These are phyloP conservation scores for Eupithecia dodoneata DNA, from an alignment of 2,888 invertebrate species.

Conservation along the genomic window DNA sequence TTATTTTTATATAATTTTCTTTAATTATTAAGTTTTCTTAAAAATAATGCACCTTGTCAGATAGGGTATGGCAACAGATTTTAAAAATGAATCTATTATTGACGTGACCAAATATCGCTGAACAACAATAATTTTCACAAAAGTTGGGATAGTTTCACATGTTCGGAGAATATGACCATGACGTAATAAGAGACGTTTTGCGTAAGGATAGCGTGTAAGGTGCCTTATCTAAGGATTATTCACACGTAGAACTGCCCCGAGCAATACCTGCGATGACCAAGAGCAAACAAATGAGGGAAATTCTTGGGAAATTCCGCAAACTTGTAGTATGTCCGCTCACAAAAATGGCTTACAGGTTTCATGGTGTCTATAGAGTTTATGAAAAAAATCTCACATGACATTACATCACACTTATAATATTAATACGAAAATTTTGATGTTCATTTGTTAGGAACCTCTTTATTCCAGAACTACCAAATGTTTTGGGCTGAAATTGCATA, in stretches of 20 bases:
- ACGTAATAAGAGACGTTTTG: conserved; percentile 26
- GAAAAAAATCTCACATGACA: not conserved
- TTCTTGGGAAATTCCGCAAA: not conserved
- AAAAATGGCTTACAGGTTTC: not conserved
- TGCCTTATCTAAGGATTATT: conserved; percentile 37
- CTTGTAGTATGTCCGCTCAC: not conserved
- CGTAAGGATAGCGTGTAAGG: conserved; percentile 17
- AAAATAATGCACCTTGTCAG: too few species aligned
- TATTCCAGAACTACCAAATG: too few species aligned
- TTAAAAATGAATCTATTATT: too few species aligned
- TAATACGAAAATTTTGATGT: too few species aligned
- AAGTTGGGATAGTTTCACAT: not conserved
- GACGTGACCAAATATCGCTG: too few species aligned
- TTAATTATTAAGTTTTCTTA: too few species aligned
- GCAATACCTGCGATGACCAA: conserved; percentile 2
- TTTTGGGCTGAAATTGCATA: too few species aligned
- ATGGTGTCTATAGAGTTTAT: not conserved
- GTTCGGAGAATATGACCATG: conserved; percentile 6
- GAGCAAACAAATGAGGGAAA: not conserved
- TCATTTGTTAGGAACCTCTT: too few species aligned
- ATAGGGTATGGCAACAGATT: too few species aligned
- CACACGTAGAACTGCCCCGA: conserved; percentile 26
- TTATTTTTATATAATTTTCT: too few species aligned
- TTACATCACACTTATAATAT: too few species aligned
- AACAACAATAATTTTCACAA: too few species aligned